Percentiles rank a stretch among this genome's conserved stretches.
Evolutionary conservation across 2,113 vertebrate genomes (phyloP).

Genomic region (Engystomops pustulosus): DNA sequence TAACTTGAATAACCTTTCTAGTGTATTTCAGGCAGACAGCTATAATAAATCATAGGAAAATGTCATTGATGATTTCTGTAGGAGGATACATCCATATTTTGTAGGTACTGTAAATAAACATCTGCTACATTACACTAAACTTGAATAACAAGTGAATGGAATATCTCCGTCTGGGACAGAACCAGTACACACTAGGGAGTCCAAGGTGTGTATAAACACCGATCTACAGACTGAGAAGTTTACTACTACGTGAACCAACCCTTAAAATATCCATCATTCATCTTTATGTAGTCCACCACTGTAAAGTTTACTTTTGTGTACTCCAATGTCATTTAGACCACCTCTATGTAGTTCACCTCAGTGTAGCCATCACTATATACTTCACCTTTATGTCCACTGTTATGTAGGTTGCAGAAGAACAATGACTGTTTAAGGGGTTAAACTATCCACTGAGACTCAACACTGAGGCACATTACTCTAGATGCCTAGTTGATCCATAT

Average conservation of each 20-base stretch:
- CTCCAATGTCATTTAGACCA: too few species aligned
- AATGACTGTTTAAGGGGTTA: too few species aligned
- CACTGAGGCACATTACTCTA: too few species aligned
- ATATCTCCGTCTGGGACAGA: background rate
- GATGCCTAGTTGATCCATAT: too few species aligned
- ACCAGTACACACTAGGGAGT: background rate
- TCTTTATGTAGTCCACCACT: too few species aligned
- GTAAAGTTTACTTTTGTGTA: too few species aligned
- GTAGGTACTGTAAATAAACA: background rate
- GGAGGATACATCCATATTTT: conserved; percentile 16
- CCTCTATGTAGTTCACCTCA: too few species aligned
- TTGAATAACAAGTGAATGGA: conserved; percentile 9
- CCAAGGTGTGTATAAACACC: background rate
- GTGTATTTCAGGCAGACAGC: conserved; percentile 5
- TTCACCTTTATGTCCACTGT: too few species aligned
- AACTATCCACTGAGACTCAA: too few species aligned
- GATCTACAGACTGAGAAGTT: background rate
- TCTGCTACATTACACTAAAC: background rate
- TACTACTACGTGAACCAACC: background rate
- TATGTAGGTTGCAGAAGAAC: too few species aligned
- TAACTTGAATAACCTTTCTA: conserved; percentile 48
- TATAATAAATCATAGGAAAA: background rate
- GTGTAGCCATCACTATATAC: too few species aligned
- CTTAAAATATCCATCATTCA: too few species aligned
- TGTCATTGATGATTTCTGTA: background rate